Percentiles rank a stretch among this genome's conserved stretches.
Evolutionary conservation across 2,797 vertebrate genomes (phyloP).

Genomic region (Alcedo atthis): DNA sequence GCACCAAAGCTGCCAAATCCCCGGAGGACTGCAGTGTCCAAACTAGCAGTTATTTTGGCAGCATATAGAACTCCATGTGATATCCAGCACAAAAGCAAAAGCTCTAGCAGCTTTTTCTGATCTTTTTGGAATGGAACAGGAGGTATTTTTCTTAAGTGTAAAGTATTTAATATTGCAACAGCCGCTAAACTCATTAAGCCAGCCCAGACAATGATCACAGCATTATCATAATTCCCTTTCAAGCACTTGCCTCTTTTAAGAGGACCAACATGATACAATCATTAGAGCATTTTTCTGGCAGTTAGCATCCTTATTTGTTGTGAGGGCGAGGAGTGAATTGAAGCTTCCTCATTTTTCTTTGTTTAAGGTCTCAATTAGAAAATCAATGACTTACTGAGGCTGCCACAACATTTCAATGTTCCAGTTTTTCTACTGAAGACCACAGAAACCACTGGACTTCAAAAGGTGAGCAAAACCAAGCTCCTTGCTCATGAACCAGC

Average conservation of each 20-base stretch:
- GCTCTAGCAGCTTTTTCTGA: neutral
- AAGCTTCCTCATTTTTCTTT: neutral
- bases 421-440: neutral
- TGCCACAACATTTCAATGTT: neutral
- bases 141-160: conserved; percentile 42
- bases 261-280: neutral
- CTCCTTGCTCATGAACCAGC: neutral
- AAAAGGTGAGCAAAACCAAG: neutral
- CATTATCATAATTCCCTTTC: conserved; percentile 48
- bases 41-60: neutral
- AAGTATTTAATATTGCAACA: conserved; percentile 23
- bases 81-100: neutral
- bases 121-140: neutral
- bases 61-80: accelerated
- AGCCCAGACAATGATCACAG: conserved; percentile 39
- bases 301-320: neutral
- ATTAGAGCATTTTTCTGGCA: conserved; percentile 21
- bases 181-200: conserved; percentile 24
- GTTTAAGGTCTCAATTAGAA: conserved; percentile 10
- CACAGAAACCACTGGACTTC: neutral
- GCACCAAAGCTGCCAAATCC: conserved; percentile 11
- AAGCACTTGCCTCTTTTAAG: conserved; percentile 9
- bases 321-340: neutral
- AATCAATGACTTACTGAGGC: neutral
- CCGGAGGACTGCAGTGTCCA: neutral